A percentile compares a stretch with the other conserved stretches of the same genome.
Conservation (phyloP, 2,888 invertebrate species). For the Orthosia incerta region DNA sequence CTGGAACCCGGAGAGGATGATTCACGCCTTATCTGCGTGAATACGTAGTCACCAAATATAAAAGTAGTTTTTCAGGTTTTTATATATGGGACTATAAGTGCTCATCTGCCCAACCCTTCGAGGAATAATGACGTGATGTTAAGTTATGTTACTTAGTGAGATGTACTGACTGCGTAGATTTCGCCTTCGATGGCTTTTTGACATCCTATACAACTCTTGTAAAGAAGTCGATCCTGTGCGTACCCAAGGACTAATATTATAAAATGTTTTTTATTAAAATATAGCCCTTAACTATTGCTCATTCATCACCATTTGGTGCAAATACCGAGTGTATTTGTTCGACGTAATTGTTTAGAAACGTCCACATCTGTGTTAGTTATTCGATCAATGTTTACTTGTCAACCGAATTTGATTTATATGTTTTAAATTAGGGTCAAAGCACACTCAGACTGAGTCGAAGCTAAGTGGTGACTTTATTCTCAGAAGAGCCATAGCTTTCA, state of each 20-base stretch:
- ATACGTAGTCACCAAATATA: not conserved
- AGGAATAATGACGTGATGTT: too few species aligned
- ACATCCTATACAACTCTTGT: not conserved
- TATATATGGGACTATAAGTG: too few species aligned
- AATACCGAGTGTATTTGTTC: constrained; percentile 45
- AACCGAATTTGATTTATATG: constrained; percentile 46
- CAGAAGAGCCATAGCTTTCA: too few species aligned
- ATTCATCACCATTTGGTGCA: constrained; percentile 48
- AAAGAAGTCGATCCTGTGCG: not conserved
- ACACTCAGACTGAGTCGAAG: too few species aligned
- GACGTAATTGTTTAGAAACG: constrained; percentile 56
- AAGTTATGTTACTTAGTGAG: too few species aligned
- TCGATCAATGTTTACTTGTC: constrained; percentile 45
- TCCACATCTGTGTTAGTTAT: constrained; percentile 46
- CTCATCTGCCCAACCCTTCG: too few species aligned
- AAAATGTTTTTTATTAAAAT: not conserved
- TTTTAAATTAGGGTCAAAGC: constrained; percentile 26
- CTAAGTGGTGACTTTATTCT: too few species aligned
- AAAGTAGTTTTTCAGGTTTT: too few species aligned
- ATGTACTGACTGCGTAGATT: not conserved
- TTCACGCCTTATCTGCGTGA: too few species aligned
- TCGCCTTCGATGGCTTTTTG: not conserved
- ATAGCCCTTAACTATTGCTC: constrained; percentile 43
- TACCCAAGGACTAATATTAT: not conserved
- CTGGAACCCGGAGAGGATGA: too few species aligned